phyloP scores from a whole-genome alignment of 1,140 invertebrate species.

The Brachionus paranguensis region DNA sequence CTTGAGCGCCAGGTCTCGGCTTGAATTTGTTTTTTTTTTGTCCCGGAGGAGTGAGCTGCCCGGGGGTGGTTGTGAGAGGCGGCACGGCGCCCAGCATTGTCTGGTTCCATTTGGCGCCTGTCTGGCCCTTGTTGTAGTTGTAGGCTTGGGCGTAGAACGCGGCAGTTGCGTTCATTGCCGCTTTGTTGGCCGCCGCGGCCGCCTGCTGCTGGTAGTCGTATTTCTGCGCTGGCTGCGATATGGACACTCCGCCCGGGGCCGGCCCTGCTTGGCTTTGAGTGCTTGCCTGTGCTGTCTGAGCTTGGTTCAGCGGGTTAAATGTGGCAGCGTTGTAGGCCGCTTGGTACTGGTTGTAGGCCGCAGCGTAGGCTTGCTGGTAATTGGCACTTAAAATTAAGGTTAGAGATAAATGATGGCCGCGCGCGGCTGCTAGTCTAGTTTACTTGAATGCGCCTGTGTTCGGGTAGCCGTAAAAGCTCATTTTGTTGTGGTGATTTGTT shows the following conservation, averaged over 20 bases:
- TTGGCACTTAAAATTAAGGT: neutral
- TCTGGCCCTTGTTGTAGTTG: neutral
- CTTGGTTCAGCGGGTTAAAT: neutral
- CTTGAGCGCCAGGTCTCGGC: neutral
- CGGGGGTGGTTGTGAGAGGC: neutral
- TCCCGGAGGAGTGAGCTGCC: neutral
- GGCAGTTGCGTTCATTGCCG: neutral
- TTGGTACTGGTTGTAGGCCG: slow-evolving; percentile 33
- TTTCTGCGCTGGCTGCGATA: slow-evolving; percentile 29
- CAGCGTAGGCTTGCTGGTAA: slow-evolving; percentile 14
- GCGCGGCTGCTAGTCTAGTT: neutral
- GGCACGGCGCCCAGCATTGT: neutral
- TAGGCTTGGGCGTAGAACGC: neutral
- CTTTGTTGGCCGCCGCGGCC: neutral
- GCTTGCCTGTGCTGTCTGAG: neutral
- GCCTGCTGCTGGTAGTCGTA: slow-evolving; percentile 33
- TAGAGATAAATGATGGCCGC: neutral
- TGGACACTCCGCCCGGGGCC: neutral
- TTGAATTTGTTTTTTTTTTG: slow-evolving; percentile 20
- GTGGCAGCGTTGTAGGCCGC: slow-evolving; percentile 18
- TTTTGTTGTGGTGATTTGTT: neutral
- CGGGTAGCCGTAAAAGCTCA: slow-evolving; percentile 38
- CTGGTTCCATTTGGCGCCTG: neutral
- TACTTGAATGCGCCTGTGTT: slow-evolving; percentile 21
- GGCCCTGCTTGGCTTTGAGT: neutral